A percentile compares a stretch with the other conserved stretches of the same genome.
Conservation (phyloP, 2,113 vertebrate species). For the Synodontis membranacea region DNA sequence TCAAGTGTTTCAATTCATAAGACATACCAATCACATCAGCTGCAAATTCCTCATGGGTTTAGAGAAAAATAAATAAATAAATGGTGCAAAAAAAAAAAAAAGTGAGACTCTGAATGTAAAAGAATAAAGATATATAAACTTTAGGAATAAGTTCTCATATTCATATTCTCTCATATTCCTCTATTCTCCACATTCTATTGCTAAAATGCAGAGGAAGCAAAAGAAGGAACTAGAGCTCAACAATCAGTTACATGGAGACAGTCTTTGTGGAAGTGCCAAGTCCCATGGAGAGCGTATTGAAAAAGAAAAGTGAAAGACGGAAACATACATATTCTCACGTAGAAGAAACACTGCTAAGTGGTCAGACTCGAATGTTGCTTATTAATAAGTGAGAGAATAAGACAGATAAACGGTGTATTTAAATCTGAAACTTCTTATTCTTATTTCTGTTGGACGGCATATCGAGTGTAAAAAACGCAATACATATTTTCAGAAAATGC, state of each 20-base stretch:
- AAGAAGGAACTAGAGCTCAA: conserved; percentile 12
- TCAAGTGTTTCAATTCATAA: not conserved
- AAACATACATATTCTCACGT: conserved; percentile 2
- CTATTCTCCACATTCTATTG: not conserved
- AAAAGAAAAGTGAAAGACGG: not conserved
- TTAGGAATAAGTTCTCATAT: not conserved
- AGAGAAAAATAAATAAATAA: no score
- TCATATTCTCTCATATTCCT: not conserved
- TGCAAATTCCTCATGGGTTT: not conserved
- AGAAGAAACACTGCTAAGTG: not conserved
- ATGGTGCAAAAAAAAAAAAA: not conserved
- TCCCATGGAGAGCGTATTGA: not conserved
- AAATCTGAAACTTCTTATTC: not conserved
- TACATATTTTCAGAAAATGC: not conserved
- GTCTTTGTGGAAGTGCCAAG: not conserved
- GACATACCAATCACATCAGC: not conserved
- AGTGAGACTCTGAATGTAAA: not conserved
- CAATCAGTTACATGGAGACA: not conserved
- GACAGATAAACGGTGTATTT: not conserved
- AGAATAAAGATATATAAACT: not conserved
- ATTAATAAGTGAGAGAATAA: conserved; percentile 12
- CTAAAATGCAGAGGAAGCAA: conserved; percentile 1
- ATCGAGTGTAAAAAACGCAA: not conserved
- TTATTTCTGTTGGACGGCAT: not conserved
- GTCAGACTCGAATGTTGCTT: not conserved